Conservation (phyloP, 2,113 vertebrate species). For the Brachyhypopomus gauderio region DNA sequence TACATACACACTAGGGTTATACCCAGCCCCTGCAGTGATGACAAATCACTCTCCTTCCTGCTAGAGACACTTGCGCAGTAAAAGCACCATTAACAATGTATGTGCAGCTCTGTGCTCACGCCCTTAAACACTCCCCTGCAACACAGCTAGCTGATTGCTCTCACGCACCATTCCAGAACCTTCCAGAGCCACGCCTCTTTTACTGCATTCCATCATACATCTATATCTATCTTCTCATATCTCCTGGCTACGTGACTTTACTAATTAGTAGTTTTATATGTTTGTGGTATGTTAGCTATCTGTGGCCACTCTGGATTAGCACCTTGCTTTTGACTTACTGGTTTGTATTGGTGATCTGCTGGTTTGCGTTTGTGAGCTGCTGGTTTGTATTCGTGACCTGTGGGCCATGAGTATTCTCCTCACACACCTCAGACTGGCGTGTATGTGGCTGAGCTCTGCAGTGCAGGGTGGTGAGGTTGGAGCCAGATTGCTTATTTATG, state of each 20-base stretch:
- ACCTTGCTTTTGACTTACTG: neutral
- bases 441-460: too few species aligned
- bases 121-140: constrained; percentile 67
- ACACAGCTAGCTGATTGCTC: constrained; percentile 59
- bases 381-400: constrained; percentile 2
- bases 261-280: neutral
- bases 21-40: constrained; percentile 65
- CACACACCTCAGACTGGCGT: too few species aligned
- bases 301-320: neutral
- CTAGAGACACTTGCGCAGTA: constrained; percentile 72
- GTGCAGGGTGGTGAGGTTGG: neutral
- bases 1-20: constrained; percentile 39
- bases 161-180: constrained; percentile 57
- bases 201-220: constrained; percentile 49
- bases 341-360: constrained; percentile 8
- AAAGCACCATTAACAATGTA: constrained; percentile 78
- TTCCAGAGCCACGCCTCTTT: constrained; percentile 55
- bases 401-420: too few species aligned
- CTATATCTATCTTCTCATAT: constrained; percentile 1
- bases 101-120: constrained; percentile 59
- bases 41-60: constrained; percentile 70
- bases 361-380: neutral
- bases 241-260: neutral
- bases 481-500: constrained; percentile 25
- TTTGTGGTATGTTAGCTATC: neutral